Conservation (phyloP, 2,113 vertebrate species). For the Aptenodytes patagonicus region DNA sequence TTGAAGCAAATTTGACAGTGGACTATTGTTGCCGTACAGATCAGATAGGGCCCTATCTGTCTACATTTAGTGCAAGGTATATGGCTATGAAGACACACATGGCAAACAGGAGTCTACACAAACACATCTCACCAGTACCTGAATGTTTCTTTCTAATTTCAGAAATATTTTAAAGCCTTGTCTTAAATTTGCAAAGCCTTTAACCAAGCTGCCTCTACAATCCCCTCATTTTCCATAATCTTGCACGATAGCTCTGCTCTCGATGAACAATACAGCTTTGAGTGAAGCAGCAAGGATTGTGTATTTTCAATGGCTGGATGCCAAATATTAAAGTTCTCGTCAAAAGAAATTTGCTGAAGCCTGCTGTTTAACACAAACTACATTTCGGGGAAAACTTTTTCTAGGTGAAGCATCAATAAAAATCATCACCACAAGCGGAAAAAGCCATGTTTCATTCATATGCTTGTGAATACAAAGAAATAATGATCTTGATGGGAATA, state of each 20-base stretch:
- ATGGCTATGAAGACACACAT: background rate
- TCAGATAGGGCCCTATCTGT: background rate
- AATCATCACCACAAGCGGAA: background rate
- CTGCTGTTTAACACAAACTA: background rate
- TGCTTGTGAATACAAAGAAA: background rate
- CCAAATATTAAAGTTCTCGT: constrained; percentile 22
- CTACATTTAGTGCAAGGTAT: background rate
- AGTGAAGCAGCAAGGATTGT: background rate
- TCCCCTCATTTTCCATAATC: background rate
- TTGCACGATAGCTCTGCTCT: background rate
- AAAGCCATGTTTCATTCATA: background rate
- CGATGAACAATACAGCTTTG: background rate
- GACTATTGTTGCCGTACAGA: background rate
- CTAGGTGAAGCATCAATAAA: background rate
- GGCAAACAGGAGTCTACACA: background rate
- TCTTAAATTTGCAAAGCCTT: background rate
- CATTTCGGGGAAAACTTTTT: background rate
- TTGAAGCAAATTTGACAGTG: background rate
- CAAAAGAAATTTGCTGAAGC: background rate
- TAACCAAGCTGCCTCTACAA: background rate
- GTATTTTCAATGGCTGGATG: constrained; percentile 11
- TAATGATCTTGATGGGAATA: background rate
- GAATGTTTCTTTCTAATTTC: background rate
- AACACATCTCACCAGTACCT: background rate
- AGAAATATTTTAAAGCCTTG: background rate